A percentile compares a stretch with the other conserved stretches of the same genome.
These are phyloP conservation scores for Planococcus citri DNA, from an alignment of 1,140 invertebrate genomes.

Conservation along the genomic window DNA sequence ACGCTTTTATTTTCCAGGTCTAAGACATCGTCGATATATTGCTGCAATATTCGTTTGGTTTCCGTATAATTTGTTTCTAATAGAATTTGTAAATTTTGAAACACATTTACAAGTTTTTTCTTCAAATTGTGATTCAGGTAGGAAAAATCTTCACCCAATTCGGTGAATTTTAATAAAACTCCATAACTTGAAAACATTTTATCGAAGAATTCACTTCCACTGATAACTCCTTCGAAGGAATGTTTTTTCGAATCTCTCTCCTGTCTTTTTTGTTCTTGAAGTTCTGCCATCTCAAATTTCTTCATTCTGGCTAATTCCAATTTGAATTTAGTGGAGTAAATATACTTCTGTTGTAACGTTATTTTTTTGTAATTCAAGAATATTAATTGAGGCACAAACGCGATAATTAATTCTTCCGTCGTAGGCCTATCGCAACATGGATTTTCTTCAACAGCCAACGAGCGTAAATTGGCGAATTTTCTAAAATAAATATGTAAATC, in stretches of 20 bases:
- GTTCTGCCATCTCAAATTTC: not conserved
- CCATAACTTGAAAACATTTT: not conserved
- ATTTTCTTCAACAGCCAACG: not conserved
- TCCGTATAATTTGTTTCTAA: not conserved
- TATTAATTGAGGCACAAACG: not conserved
- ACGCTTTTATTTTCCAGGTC: not conserved
- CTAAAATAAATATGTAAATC: not conserved
- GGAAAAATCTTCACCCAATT: not conserved
- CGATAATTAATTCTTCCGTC: not conserved
- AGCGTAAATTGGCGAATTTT: not conserved
- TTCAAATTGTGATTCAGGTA: not conserved
- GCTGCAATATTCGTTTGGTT: not conserved
- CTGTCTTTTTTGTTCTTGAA: not conserved
- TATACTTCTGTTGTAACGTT: not conserved
- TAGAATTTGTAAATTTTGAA: not conserved
- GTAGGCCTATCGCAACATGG: not conserved
- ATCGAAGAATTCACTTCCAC: not conserved
- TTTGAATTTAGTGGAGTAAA: not conserved
- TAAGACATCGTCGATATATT: not conserved
- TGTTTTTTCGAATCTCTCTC: not conserved
- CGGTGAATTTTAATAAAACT: not conserved
- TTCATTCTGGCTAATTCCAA: not conserved
- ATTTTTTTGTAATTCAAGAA: slow-evolving; percentile 11
- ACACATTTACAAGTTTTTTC: not conserved
- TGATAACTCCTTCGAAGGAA: not conserved